phyloP scores from a whole-genome alignment of 2,888 invertebrate genomes.

The Vanessa cardui region DNA sequence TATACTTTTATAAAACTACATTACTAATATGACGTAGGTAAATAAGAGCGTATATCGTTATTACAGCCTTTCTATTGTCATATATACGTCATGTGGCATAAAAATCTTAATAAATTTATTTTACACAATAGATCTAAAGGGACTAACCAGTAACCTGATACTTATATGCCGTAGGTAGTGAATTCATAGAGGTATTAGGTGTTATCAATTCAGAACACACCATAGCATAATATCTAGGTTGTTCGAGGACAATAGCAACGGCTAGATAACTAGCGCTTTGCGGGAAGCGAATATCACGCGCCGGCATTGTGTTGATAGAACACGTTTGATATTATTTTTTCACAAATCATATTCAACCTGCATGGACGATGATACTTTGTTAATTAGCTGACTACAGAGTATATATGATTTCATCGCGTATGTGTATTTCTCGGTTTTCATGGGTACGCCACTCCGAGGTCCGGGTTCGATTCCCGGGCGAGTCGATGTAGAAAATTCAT shows the following conservation, averaged over 20 bases:
- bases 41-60: too few species aligned
- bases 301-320: slow-evolving; percentile 27
- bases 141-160: not conserved
- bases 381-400: not conserved
- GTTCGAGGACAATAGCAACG: slow-evolving; percentile 23
- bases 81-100: too few species aligned
- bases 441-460: too few species aligned
- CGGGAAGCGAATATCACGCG: slow-evolving; percentile 26
- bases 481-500: too few species aligned
- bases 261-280: slow-evolving; percentile 24
- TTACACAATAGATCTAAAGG: not conserved
- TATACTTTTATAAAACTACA: too few species aligned
- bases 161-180: not conserved
- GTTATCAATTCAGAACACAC: slow-evolving; percentile 33
- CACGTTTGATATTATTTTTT: slow-evolving; percentile 24
- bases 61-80: too few species aligned
- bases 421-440: too few species aligned
- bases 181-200: slow-evolving; percentile 16
- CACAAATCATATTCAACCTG: not conserved
- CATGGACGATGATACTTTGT: not conserved
- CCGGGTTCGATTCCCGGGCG: too few species aligned
- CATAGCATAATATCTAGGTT: slow-evolving; percentile 29
- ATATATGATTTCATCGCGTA: too few species aligned
- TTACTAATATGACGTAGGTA: too few species aligned
- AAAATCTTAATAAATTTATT: too few species aligned